Evolutionary conservation across 2,113 vertebrate species (phyloP).

Genomic region (Apodemus speciosus): DNA sequence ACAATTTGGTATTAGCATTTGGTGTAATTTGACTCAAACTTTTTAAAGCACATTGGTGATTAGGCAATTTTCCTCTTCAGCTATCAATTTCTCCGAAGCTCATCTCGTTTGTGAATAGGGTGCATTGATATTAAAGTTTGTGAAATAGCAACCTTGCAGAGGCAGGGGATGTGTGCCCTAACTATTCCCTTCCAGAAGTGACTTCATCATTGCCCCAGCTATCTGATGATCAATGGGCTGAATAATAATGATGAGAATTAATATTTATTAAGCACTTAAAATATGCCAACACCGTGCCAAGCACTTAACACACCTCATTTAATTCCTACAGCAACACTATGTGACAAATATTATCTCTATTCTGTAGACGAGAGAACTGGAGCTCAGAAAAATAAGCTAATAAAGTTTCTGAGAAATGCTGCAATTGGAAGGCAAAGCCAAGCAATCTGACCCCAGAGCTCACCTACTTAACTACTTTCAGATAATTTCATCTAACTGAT

Average conservation of each 20-base stretch:
- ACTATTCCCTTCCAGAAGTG: conserved; percentile 59
- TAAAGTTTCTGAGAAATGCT: background rate
- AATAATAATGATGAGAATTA: conserved; percentile 43
- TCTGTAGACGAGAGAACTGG: background rate
- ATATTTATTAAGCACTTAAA: conserved; percentile 36
- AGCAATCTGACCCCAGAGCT: background rate
- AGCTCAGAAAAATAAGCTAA: background rate
- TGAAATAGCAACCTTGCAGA: conserved; percentile 30
- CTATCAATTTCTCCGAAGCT: conserved; percentile 60
- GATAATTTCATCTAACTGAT: background rate
- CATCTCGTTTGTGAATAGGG: conserved; percentile 52
- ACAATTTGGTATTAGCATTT: conserved; percentile 38
- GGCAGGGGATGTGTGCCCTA: background rate
- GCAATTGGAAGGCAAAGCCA: background rate
- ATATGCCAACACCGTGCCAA: background rate
- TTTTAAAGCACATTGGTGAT: conserved; percentile 63
- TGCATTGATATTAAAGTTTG: conserved; percentile 70
- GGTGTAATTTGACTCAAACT: conserved; percentile 51
- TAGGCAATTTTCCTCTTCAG: conserved; percentile 70
- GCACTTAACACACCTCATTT: conserved; percentile 20
- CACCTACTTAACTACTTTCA: background rate
- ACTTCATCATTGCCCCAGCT: conserved; percentile 32
- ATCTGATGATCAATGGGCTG: conserved; percentile 19
- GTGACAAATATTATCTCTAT: conserved; percentile 1
- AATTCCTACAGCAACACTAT: background rate